These are phyloP conservation scores for Ceraclea dissimilis DNA, from an alignment of 2,888 invertebrate genomes.

Conservation along the genomic window DNA sequence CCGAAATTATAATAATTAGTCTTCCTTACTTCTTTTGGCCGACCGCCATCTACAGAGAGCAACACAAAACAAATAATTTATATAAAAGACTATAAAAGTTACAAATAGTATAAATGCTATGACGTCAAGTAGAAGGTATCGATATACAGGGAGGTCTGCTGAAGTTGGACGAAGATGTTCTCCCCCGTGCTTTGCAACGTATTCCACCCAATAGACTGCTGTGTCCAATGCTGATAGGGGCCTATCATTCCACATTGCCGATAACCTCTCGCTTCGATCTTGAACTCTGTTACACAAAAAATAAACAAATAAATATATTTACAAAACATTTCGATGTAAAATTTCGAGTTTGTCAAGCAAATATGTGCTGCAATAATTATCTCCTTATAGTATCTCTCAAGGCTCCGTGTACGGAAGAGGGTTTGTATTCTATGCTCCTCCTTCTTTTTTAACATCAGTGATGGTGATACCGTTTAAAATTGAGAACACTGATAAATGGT, in stretches of 20 bases:
- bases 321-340: too few species aligned
- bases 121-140: constrained; percentile 45
- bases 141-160: constrained; percentile 40
- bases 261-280: constrained; percentile 41
- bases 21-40: background rate
- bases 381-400: too few species aligned
- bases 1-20: background rate
- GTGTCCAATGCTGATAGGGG: constrained; percentile 50
- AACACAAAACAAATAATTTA: constrained; percentile 1
- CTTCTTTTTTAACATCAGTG: too few species aligned
- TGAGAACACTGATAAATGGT: too few species aligned
- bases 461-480: too few species aligned
- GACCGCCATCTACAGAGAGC: background rate
- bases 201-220: constrained; percentile 58
- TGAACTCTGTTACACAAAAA: constrained; percentile 32
- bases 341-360: too few species aligned
- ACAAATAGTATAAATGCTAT: constrained; percentile 27
- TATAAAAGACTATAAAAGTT: background rate
- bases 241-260: constrained; percentile 47
- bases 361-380: too few species aligned
- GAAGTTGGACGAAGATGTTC: constrained; percentile 39
- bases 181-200: constrained; percentile 47
- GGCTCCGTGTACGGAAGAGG: too few species aligned
- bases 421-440: too few species aligned
- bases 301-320: too few species aligned